phyloP scores from a whole-genome alignment of 2,797 vertebrate genomes.

The Alexandromys oeconomus region DNA sequence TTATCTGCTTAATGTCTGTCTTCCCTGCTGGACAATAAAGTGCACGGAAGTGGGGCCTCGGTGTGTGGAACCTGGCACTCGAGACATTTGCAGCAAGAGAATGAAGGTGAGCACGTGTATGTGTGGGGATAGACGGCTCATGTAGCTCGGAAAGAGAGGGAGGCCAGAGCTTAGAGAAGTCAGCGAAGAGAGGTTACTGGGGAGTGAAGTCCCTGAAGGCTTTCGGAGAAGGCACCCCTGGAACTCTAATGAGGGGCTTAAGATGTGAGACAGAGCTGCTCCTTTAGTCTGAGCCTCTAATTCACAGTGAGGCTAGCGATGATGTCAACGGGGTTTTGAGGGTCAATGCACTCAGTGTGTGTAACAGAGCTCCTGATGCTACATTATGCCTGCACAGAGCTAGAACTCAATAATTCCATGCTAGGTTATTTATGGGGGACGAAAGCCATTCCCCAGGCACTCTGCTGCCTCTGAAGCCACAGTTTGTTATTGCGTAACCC shows the following conservation, averaged over 20 bases:
- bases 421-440: neutral
- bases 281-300: neutral
- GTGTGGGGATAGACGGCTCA: no score
- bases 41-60: constrained; percentile 36
- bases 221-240: neutral
- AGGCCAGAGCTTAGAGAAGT: no score
- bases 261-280: neutral
- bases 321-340: neutral
- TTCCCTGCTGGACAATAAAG: constrained; percentile 82
- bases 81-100: neutral
- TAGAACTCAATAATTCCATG: neutral
- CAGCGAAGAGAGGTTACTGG: neutral
- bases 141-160: neutral
- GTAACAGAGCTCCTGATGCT: neutral
- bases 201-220: neutral
- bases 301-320: neutral
- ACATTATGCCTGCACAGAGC: neutral
- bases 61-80: neutral
- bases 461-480: neutral
- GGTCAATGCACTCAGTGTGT: neutral
- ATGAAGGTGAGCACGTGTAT: neutral
- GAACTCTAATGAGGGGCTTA: neutral
- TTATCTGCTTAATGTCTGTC: constrained; percentile 81
- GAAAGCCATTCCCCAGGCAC: neutral
- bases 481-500: neutral